Percentiles rank a stretch among this genome's conserved stretches.
Evolutionary conservation across 2,797 vertebrate genomes (phyloP).

Genomic region (Onychomys arenicola): DNA sequence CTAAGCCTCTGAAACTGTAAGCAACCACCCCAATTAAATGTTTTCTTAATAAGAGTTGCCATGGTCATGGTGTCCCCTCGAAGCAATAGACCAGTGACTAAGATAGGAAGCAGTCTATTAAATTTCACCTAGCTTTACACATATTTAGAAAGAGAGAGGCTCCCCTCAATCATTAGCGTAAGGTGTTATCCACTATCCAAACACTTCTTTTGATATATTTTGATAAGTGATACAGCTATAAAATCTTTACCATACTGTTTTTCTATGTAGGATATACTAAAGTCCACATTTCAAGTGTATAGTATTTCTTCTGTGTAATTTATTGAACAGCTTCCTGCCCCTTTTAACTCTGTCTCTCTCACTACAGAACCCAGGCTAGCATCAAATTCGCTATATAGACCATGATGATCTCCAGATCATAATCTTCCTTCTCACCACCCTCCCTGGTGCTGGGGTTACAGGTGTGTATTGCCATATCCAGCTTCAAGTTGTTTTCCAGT

Average conservation of each 20-base stretch:
- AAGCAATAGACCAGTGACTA: neutral
- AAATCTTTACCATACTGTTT: slow-evolving; percentile 14
- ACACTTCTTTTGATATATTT: slow-evolving; percentile 14
- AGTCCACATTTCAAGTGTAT: neutral
- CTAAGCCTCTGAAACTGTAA: neutral
- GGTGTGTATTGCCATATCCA: neutral
- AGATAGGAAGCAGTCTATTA: neutral
- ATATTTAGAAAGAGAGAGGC: slow-evolving; percentile 34
- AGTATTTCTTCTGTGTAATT: neutral
- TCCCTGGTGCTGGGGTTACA: neutral
- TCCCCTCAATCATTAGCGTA: neutral
- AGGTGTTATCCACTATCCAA: slow-evolving; percentile 19
- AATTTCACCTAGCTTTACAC: slow-evolving; percentile 6
- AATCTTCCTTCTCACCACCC: neutral
- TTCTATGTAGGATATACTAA: neutral
- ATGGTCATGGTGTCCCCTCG: neutral
- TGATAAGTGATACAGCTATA: neutral
- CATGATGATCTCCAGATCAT: neutral
- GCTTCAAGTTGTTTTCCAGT: slow-evolving; percentile 21
- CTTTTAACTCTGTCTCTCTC: neutral
- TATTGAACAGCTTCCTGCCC: neutral
- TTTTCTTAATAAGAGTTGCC: neutral
- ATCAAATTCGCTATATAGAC: neutral
- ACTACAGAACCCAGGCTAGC: neutral
- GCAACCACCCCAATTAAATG: neutral